Evolutionary conservation across 2,113 vertebrate genomes (phyloP).

Genomic region (Crotophaga sulcirostris): DNA sequence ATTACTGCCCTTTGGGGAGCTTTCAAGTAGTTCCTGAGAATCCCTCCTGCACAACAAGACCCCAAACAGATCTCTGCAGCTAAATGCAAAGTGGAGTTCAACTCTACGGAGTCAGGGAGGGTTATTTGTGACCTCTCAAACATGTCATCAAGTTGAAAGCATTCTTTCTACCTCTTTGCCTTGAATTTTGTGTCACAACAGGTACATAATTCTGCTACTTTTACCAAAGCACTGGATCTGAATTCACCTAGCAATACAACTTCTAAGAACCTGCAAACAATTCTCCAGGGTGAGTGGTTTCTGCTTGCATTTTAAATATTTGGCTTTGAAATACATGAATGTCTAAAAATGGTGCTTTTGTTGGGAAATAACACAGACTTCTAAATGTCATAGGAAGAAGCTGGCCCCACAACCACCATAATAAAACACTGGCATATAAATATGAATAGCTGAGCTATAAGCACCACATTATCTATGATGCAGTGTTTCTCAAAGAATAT

Average conservation of each 20-base stretch:
- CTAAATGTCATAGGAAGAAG: background rate
- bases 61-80: background rate
- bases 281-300: background rate
- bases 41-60: background rate
- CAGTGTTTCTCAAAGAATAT: background rate
- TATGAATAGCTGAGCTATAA: background rate
- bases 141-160: background rate
- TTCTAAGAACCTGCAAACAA: background rate
- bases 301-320: background rate
- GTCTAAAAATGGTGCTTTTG: background rate
- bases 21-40: background rate
- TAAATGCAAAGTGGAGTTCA: background rate
- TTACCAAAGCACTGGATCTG: background rate
- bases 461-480: background rate
- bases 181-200: background rate
- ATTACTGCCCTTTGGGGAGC: background rate
- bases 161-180: background rate
- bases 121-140: background rate
- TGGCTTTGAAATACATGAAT: background rate
- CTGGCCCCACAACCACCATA: background rate
- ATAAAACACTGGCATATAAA: background rate
- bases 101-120: background rate
- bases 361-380: background rate
- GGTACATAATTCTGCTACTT: background rate
- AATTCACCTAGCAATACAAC: background rate